phyloP scores from a whole-genome alignment of 2,113 vertebrate genomes.

The Pluvianellus socialis region DNA sequence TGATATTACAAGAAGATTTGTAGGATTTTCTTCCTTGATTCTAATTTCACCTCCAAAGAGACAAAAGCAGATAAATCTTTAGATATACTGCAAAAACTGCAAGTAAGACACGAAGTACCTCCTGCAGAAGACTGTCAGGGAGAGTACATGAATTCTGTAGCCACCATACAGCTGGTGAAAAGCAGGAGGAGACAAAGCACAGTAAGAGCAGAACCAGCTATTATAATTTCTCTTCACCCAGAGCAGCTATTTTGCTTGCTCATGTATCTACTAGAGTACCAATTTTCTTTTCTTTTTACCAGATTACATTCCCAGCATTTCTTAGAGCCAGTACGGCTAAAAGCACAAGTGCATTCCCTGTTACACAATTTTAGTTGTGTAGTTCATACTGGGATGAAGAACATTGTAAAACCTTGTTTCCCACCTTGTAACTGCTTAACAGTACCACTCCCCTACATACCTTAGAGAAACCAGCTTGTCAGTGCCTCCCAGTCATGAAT shows the following conservation, averaged over 20 bases:
- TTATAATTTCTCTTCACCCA: not conserved
- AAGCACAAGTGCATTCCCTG: not conserved
- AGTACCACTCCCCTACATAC: rapidly evolving
- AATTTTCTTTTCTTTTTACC: not conserved
- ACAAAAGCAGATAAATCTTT: not conserved
- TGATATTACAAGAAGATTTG: not conserved
- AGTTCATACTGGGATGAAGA: not conserved
- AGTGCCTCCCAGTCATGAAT: not conserved
- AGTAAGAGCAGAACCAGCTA: not conserved
- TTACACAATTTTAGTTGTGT: not conserved
- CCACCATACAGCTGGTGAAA: not conserved
- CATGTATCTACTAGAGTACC: not conserved
- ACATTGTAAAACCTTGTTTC: not conserved
- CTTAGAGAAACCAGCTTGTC: not conserved
- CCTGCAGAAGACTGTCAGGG: not conserved
- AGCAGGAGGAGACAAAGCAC: not conserved
- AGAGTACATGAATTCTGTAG: not conserved
- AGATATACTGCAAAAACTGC: not conserved
- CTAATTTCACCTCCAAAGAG: not conserved
- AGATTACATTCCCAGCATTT: not conserved
- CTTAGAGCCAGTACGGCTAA: not conserved
- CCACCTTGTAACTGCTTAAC: not conserved
- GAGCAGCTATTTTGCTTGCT: not conserved
- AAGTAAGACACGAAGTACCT: not conserved
- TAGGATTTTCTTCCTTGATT: not conserved